Evolutionary conservation across 2,797 vertebrate species (phyloP).

Genomic region (Enteromius unitaeniatus): DNA sequence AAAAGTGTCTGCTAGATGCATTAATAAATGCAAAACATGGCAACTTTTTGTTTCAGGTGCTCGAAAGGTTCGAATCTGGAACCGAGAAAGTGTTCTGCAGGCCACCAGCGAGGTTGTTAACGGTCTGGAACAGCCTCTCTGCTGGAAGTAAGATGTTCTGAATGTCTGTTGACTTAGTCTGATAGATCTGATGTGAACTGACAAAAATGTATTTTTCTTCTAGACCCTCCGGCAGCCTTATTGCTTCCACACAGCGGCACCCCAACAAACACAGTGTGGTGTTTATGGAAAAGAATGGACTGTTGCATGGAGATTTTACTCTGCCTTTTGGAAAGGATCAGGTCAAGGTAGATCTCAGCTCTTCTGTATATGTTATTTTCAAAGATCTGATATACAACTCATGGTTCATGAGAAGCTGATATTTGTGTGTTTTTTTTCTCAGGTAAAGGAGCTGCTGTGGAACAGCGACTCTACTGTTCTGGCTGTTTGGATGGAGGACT

Average conservation of each 20-base stretch:
- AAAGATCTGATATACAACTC: not conserved
- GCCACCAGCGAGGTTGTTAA: constrained; percentile 90
- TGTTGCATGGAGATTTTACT: constrained; percentile 93
- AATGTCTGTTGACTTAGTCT: not conserved
- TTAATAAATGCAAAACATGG: not conserved
- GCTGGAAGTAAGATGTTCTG: constrained; percentile 86
- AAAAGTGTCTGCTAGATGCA: not conserved
- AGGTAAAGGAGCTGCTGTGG: constrained; percentile 95
- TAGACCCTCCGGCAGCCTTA: constrained; percentile 92
- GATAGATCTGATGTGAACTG: not conserved
- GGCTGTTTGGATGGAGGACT: constrained; percentile 90
- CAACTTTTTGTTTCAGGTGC: constrained; percentile 71
- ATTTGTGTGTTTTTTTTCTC: constrained; percentile 29
- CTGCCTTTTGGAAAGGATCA: constrained; percentile 87
- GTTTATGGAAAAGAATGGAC: constrained; percentile 97
- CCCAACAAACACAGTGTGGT: constrained; percentile 92
- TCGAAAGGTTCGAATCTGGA: constrained; percentile 93
- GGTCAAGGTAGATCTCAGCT: constrained; percentile 76
- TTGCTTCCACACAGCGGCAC: constrained; percentile 88
- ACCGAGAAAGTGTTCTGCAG: constrained; percentile 91
- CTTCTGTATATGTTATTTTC: not conserved
- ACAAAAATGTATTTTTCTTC: constrained; percentile 30
- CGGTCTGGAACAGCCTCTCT: constrained; percentile 88
- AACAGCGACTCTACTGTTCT: constrained; percentile 90
- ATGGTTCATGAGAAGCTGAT: not conserved